Base-by-base conservation (phyloP, 2,113 vertebrate species). In the Rhipidura dahli region DNA sequence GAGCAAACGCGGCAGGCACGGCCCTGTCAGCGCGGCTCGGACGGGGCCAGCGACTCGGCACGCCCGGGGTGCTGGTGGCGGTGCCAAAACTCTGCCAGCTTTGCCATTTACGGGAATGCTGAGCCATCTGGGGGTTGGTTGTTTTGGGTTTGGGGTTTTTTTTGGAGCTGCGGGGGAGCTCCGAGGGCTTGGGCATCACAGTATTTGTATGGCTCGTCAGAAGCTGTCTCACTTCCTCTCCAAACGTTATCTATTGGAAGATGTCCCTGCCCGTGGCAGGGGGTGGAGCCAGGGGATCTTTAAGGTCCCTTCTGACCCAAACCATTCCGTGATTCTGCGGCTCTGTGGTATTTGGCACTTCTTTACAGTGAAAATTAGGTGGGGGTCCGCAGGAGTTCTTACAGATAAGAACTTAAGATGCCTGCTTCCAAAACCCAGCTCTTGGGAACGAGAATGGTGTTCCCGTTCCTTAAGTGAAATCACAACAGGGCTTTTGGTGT, bases 51-150 rank as follows among this genome's bases (percentile, higher is more conserved):
- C n/a, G 11, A 33, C 64, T 30, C 28, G 7, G 56, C 47, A 2
- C 6, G 50, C 28, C 31, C 3, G 4, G 2, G 5, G 2, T 3
- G 33, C 2, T 10, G 0, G 11, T 15, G 56, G 12, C 39, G 31
- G 13, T 15, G 49, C 9, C 63, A 18, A 53, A 30, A 1, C 28
- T 20, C 20, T 9, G 70, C 20, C 40, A 1, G 47, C 13, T 14
- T 7, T 9, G 37, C 33, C 8, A 0, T 44, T 51, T 7, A 31
- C 5, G 4, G 40, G 42, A 17, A 2, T 0, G 78, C 50, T 6
- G 50, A 33, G 11, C 17, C 0, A 10, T 31, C 40, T 7, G 47
- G 31, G 8, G 7, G 33, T 33, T 33, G 7, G 12, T 12, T 7
- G 39, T 39, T 39, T 39, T 39, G n/a, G n/a, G n/a, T 39, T 39